Evolutionary conservation across 2,888 invertebrate species (phyloP).

Genomic region (Leuctra nigra): DNA sequence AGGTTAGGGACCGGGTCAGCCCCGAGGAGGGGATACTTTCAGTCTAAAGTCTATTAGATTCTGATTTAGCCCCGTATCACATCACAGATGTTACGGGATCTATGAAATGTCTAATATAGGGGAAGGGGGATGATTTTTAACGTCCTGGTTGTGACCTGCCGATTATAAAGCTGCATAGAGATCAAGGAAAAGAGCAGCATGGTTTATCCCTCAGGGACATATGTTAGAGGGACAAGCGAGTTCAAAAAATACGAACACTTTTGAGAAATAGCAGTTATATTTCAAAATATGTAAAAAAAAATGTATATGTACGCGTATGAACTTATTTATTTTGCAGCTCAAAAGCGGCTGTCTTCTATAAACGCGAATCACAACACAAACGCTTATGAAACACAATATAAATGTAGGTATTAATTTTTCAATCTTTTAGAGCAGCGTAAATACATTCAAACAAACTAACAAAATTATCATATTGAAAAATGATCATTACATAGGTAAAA

Average conservation of each 20-base stretch:
- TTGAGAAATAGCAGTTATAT: too few relatives aligned
- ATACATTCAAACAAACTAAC: too few relatives aligned
- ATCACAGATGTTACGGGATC: slow-evolving; percentile 23
- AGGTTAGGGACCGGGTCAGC: slow-evolving; percentile 18
- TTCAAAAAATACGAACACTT: neutral
- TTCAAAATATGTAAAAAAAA: too few relatives aligned
- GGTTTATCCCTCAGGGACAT: neutral
- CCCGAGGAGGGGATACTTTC: neutral
- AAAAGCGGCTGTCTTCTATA: too few relatives aligned
- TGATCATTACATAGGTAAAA: too few relatives aligned
- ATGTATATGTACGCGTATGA: too few relatives aligned
- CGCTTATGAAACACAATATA: too few relatives aligned
- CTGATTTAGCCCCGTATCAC: slow-evolving; percentile 25
- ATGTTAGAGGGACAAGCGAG: slow-evolving; percentile 1
- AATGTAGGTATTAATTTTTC: too few relatives aligned
- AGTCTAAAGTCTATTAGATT: slow-evolving; percentile 26
- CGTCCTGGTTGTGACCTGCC: neutral
- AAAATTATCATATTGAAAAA: too few relatives aligned
- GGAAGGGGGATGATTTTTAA: slow-evolving; percentile 5
- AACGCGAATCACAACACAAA: too few relatives aligned
- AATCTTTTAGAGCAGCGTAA: too few relatives aligned
- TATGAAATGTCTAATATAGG: neutral
- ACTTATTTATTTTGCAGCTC: too few relatives aligned
- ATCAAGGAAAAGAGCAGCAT: slow-evolving; percentile 6
- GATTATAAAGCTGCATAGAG: slow-evolving; percentile 2